These are phyloP conservation scores for Dicaeum eximium DNA, from an alignment of 2,113 vertebrate genomes.

Conservation along the genomic window DNA sequence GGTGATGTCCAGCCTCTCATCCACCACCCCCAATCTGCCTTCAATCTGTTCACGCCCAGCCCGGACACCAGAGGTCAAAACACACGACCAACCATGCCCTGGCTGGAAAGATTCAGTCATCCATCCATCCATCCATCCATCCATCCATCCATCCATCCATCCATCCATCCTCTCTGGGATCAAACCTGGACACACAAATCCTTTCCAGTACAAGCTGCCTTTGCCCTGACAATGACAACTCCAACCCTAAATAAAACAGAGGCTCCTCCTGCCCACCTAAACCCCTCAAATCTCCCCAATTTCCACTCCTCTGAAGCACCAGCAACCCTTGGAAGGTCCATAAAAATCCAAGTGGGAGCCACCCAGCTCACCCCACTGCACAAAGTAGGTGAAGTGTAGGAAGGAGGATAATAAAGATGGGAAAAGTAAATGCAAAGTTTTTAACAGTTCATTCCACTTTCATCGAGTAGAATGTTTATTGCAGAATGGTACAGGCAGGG, in stretches of 20 bases:
- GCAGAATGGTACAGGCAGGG: not conserved
- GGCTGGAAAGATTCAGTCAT: not conserved
- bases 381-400: not conserved
- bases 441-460: not conserved
- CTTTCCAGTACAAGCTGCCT: not conserved
- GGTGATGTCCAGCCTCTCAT: not conserved
- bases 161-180: not conserved
- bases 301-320: not conserved
- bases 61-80: not conserved
- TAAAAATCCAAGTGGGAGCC: not conserved
- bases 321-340: not conserved
- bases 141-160: not conserved
- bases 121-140: not conserved
- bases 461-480: conserved; percentile 3
- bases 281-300: not conserved
- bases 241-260: not conserved
- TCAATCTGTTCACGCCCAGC: not conserved
- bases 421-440: not conserved
- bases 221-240: accelerated
- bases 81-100: not conserved
- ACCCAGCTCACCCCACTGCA: not conserved
- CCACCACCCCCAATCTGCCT: not conserved
- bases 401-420: not conserved
- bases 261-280: not conserved
- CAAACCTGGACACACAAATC: not conserved